Evolutionary conservation across 1,140 invertebrate species (phyloP), one percentile per base, ranked within the genome.

Genomic region (Drosophila neocordata): DNA sequence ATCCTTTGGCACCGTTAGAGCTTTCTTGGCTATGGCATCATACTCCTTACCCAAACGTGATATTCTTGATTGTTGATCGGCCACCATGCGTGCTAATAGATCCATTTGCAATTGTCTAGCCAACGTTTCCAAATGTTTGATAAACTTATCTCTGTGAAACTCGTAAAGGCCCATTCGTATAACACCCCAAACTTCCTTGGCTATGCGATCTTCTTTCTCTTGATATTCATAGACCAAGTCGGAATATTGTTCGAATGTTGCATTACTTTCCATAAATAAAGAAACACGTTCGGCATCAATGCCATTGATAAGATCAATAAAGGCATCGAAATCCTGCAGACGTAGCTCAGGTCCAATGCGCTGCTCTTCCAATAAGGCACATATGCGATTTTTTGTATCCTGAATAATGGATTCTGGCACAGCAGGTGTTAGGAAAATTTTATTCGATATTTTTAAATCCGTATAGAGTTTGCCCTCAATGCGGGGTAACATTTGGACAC

Each of bases 31-130:
- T 75, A 98, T 98, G 22, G 92, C 89, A 81, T 97, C 94, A 92
- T 98, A 98, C 77, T 97, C 96, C 63, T 96, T 95, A 62, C 95
- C 96, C 53, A 98, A 93, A 44, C 97, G 98, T 65, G 71, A 93
- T 90, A 93, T 84, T 66, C 88, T 94, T 27, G 93, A 92, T 83
- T 97, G 97, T 92, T 98, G 97, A 91, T 97, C 95, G 13, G 93
- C 90, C 6, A 95, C 94, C 94, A 98, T 96, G 83, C 94, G 93
- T 12, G 93, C 92, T 0, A 98, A 83, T 9, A 99, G 85, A 73
- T 95, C 94, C 35, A 95, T 94, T 69, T 95, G 95, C 12, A 98
- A 92, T 38, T 92, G 92, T n/a, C 94, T 93, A 0, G 96, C 96
- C 38, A 95, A 92, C 20, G 93, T 92, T 1, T 95, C 93, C 52